Evolutionary conservation across 2,797 vertebrate genomes (phyloP).

Genomic region (Synaphobranchus kaupii): DNA sequence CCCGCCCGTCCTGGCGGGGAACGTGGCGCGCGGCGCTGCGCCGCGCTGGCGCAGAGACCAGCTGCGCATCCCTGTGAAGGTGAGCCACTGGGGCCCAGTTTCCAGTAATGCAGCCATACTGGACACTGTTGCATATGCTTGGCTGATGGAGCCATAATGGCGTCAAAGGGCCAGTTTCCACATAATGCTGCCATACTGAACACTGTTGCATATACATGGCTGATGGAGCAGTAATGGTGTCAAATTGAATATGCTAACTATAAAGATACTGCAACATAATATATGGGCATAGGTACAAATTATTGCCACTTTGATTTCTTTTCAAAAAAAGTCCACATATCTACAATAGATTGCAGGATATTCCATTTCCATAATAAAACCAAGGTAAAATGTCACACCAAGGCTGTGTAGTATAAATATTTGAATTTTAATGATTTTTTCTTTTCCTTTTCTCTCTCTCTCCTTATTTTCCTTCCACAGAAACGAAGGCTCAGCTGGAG

Average conservation of each 20-base stretch:
- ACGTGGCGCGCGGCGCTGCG: conserved; percentile 47
- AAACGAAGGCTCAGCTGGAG: conserved; percentile 77
- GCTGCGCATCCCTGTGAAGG: conserved; percentile 67
- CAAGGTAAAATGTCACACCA: no score
- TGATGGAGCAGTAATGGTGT: neutral
- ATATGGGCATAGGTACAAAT: neutral
- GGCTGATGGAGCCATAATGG: neutral
- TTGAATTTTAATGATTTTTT: no score
- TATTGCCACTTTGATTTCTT: neutral
- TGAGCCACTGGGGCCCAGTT: conserved; percentile 42
- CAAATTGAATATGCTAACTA: neutral
- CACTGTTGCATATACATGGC: neutral
- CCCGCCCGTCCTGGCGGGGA: conserved; percentile 12
- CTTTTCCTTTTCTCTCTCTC: neutral
- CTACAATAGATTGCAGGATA: neutral
- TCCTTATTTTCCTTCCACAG: conserved; percentile 42
- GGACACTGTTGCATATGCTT: neutral
- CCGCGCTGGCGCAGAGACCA: conserved; percentile 68
- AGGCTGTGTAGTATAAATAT: neutral
- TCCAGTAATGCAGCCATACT: neutral
- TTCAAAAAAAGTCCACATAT: neutral
- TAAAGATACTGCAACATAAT: neutral
- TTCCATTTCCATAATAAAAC: no score
- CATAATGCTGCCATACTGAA: neutral
- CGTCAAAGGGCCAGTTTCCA: neutral